A percentile compares a stretch with the other conserved stretches of the same genome.
Evolutionary conservation across 35 echinoderm and acorn worm species (phyloP).

Genomic region (Holothuria glaberrima): DNA sequence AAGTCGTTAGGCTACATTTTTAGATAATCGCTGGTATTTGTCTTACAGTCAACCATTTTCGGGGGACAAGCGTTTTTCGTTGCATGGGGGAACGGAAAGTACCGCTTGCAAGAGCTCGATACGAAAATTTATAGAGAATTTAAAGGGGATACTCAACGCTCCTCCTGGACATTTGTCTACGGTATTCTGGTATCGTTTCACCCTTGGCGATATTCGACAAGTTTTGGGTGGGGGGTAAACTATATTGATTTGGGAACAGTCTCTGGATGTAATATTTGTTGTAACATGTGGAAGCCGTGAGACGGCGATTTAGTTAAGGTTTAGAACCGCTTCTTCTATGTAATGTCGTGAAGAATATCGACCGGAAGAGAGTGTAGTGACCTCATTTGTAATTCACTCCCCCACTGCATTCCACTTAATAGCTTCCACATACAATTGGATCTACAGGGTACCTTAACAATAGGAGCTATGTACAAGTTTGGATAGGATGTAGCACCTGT

Average conservation of each 20-base stretch:
- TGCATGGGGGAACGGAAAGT: neutral
- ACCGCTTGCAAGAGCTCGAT: neutral
- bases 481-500: too few relatives aligned
- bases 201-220: neutral
- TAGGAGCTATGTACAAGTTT: too few relatives aligned
- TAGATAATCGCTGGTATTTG: neutral
- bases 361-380: too few relatives aligned
- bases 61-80: neutral
- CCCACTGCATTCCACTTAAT: too few relatives aligned
- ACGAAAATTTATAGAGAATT: neutral
- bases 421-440: too few relatives aligned
- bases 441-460: too few relatives aligned
- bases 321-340: too few relatives aligned
- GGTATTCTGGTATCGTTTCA: slow-evolving; percentile 2
- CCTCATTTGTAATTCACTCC: too few relatives aligned
- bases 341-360: too few relatives aligned
- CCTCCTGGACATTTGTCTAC: neutral
- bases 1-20: neutral
- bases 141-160: neutral
- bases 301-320: too few relatives aligned
- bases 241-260: neutral
- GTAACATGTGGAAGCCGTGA: too few relatives aligned
- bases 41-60: slow-evolving; percentile 10
- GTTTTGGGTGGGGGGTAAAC: neutral
- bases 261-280: neutral